Evolutionary conservation across 2,797 vertebrate species (phyloP).

Genomic region (Acanthopagrus latus): DNA sequence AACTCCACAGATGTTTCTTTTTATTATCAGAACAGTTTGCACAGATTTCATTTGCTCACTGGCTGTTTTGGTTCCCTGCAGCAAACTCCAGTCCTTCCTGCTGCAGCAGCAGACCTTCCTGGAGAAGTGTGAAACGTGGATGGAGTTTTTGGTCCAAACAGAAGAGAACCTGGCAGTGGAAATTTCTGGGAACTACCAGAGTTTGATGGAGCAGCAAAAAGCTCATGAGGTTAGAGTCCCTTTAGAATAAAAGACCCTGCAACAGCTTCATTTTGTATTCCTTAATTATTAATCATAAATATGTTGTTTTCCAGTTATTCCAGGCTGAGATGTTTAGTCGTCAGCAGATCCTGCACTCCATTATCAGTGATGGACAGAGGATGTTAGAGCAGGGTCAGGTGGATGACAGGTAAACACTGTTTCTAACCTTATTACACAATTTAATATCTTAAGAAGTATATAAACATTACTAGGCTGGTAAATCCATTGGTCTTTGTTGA

Average conservation of each 20-base stretch:
- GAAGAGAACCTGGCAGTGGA: conserved; percentile 94
- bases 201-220: conserved; percentile 94
- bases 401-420: conserved; percentile 91
- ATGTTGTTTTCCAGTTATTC: conserved; percentile 88
- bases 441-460: background rate
- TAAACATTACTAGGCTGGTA: background rate
- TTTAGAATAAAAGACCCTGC: background rate
- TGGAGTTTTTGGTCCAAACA: conserved; percentile 95
- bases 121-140: conserved; percentile 98
- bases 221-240: conserved; percentile 89
- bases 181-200: conserved; percentile 95
- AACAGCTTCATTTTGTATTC: background rate
- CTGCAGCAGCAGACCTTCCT: conserved; percentile 96
- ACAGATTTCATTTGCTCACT: background rate
- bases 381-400: conserved; percentile 98
- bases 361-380: conserved; percentile 94
- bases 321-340: conserved; percentile 99
- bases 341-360: conserved; percentile 97
- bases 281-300: background rate
- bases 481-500: background rate
- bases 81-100: conserved; percentile 95
- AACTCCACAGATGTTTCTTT: background rate
- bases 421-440: background rate
- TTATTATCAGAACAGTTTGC: too few species aligned
- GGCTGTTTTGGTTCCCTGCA: conserved; percentile 70